Evolutionary conservation across 92 coral and sea anemone species (phyloP).

Genomic region (Phenganax marumi): DNA sequence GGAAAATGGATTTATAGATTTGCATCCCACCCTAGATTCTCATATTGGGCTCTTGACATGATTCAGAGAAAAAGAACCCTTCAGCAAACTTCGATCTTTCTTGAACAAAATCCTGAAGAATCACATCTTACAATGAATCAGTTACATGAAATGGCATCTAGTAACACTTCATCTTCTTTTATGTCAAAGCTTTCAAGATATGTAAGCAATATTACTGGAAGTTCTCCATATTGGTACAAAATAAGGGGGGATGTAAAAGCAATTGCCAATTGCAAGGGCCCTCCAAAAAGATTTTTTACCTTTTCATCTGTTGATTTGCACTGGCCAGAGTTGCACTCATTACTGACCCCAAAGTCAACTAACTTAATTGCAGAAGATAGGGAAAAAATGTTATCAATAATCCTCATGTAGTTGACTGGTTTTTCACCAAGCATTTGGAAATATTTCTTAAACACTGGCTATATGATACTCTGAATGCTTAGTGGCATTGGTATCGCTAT

Average conservation of each 20-base stretch:
- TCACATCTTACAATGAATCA: constrained; percentile 52
- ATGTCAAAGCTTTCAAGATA: constrained; percentile 56
- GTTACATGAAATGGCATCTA: constrained; percentile 46
- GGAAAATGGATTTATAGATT: too few relatives aligned
- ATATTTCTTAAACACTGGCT: constrained; percentile 61
- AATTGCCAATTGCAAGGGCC: constrained; percentile 39
- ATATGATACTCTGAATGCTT: constrained; percentile 57
- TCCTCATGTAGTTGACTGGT: constrained; percentile 58
- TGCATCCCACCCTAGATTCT: too few relatives aligned
- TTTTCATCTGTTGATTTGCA: constrained; percentile 40
- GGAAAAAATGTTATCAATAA: constrained; percentile 59
- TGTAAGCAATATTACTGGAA: constrained; percentile 66
- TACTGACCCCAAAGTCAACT: not conserved
- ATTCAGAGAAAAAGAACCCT: too few relatives aligned
- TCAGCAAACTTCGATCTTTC: too few relatives aligned
- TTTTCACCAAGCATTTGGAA: constrained; percentile 58
- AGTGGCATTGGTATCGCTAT: constrained; percentile 67
- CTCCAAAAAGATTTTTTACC: constrained; percentile 60
- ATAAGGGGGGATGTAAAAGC: constrained; percentile 52
- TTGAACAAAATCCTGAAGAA: constrained; percentile 56
- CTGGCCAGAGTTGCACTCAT: constrained; percentile 6
- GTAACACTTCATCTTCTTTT: not conserved
- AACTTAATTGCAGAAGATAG: constrained; percentile 28
- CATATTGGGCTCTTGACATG: too few relatives aligned
- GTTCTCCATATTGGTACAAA: too few relatives aligned